Percentiles rank a stretch among this genome's conserved stretches.
These are phyloP conservation scores for Acridotheres tristis DNA, from an alignment of 2,797 vertebrate species.

Conservation along the genomic window DNA sequence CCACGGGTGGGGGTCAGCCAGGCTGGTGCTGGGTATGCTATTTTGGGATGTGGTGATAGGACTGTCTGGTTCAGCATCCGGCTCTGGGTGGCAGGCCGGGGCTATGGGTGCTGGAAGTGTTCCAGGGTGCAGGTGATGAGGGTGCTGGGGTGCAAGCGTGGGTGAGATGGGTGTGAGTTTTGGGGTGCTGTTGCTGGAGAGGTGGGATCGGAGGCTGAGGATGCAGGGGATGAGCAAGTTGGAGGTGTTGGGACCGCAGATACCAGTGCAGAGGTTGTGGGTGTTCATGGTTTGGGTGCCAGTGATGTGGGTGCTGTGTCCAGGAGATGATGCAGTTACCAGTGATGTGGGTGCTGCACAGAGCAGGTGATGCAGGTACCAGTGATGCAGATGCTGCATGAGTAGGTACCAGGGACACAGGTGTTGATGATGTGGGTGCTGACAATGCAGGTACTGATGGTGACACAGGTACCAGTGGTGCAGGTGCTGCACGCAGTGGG, in stretches of 20 bases:
- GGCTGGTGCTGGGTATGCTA: not conserved
- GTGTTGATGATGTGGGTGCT: not conserved
- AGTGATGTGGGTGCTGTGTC: not conserved
- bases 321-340: not conserved
- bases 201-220: not conserved
- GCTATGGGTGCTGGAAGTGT: not conserved
- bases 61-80: not conserved
- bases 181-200: not conserved
- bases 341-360: not conserved
- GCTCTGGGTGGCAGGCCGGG: not conserved
- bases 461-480: not conserved
- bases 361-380: not conserved
- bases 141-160: not conserved
- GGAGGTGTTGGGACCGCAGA: not conserved
- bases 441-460: not conserved
- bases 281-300: not conserved
- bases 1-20: rapidly evolving
- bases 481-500: rapidly evolving
- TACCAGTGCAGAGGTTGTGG: not conserved
- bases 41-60: not conserved
- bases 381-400: not conserved
- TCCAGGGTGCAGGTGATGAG: not conserved
- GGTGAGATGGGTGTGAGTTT: not conserved
- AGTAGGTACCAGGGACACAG: not conserved
- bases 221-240: not conserved